Conservation (phyloP, 2,888 invertebrate species). For the Drosophila robusta region DNA sequence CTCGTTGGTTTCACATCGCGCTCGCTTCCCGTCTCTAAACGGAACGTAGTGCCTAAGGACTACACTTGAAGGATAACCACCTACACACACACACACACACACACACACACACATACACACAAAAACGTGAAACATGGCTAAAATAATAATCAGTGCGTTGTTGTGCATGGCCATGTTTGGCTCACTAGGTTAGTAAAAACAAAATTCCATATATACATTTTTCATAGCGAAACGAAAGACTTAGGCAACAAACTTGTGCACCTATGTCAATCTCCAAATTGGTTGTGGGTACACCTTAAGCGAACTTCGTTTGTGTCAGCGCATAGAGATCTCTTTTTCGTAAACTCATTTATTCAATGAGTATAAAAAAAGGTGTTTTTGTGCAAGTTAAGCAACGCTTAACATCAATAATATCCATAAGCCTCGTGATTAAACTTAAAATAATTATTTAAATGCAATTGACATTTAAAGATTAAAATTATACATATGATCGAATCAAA, state of each 20-base stretch:
- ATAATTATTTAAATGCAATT: not conserved
- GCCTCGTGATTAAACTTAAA: too few relatives aligned
- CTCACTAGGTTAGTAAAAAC: conserved; percentile 80
- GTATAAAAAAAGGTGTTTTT: not conserved
- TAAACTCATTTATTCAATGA: not conserved
- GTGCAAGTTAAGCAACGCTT: too few relatives aligned
- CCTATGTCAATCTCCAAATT: conserved; percentile 9
- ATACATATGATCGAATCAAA: not conserved
- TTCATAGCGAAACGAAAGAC: conserved; percentile 50
- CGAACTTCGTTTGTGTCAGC: not conserved
- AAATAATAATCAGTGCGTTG: conserved; percentile 78
- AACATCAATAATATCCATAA: too few relatives aligned
- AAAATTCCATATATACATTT: conserved; percentile 23
- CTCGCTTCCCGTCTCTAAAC: conserved; percentile 48
- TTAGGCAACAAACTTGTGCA: conserved; percentile 47
- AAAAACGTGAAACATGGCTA: conserved; percentile 61
- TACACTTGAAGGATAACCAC: conserved; percentile 39
- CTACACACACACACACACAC: conserved; percentile 19
- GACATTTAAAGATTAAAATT: not conserved
- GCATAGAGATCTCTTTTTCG: too few relatives aligned
- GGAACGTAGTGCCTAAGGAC: conserved; percentile 46
- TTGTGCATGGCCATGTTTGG: conserved; percentile 82
- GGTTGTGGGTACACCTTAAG: conserved; percentile 29
- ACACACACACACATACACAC: conserved; percentile 13
- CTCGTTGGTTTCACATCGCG: conserved; percentile 77